Evolutionary conservation across 37 sponge, comb jelly and placozoan genomes (phyloP), one percentile per base, ranked within the genome.

Genomic region (Chondrosia reniformis): DNA sequence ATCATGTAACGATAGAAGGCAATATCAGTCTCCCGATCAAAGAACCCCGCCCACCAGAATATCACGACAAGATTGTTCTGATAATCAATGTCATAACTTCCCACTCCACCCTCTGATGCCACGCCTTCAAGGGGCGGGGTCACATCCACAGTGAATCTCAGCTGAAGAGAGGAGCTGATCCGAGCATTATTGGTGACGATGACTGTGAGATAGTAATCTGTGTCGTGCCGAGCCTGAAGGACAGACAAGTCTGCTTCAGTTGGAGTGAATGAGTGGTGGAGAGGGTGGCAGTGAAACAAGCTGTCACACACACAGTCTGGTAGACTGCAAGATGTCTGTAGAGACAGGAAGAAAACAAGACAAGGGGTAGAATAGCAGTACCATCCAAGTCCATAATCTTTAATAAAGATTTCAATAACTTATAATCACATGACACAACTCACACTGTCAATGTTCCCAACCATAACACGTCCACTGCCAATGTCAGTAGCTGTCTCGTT

Each of bases 11-110:
- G 87, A 58, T 89, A 93, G 30, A 81, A 84, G 5, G 45, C 2
- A 19, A 93, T 45, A 67, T 62, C 81, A 7, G 87, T 86, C 43
- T 93, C 94, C 5, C 83, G 75, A 41, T 93, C 94, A 80, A 93
- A 86, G 67, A 89, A 93, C 6, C 90, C 94, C 13, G 59, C 74
- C 94, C 94, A 93, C 64, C 82, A 80, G 32, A 63, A 74, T 3
- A 17, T 38, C 27, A 88, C 36, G 13, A 45, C 21, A n/a, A 34
- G 17, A 1, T 43, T 33, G 5, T 3, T 30, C 75, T 83, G 84
- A 71, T 86, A 93, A 34, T 93, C 89, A 32, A 89, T 17, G 66
- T 93, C 90, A 8, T 22, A 21, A 24, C 39, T 13, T 21, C 79
- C 84, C 22, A 13, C 61, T 0, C 57, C 42, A 8, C 82, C 81